Conservation (phyloP, 2,113 vertebrate species). For the Sphyrna mokarran region DNA sequence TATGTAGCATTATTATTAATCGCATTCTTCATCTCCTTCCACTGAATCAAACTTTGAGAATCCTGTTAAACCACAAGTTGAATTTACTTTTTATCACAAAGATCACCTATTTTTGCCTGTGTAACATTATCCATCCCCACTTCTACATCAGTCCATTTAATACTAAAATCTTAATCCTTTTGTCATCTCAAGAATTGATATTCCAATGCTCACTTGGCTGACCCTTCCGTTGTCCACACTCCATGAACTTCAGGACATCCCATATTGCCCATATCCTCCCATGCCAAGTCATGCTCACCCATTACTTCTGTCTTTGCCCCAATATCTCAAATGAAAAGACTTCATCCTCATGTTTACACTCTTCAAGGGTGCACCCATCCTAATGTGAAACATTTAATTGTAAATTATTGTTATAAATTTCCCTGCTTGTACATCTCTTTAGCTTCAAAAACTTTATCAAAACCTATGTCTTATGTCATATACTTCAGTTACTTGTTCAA, state of each 20-base stretch:
- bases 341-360: neutral
- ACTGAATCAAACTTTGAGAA: neutral
- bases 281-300: too few species aligned
- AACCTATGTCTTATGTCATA: neutral
- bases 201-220: neutral
- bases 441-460: neutral
- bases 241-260: neutral
- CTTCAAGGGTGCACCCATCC: neutral
- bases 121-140: neutral
- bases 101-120: neutral
- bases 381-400: neutral
- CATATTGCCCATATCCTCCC: neutral
- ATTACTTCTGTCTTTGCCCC: neutral
- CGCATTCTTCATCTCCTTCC: neutral
- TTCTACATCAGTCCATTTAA: neutral
- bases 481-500: neutral
- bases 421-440: neutral
- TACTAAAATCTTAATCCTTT: neutral
- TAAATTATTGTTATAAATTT: neutral
- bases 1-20: neutral
- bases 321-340: neutral
- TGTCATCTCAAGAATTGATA: neutral
- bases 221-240: neutral
- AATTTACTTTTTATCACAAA: neutral
- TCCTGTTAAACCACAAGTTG: neutral